These are phyloP conservation scores for Scolopax rusticola DNA, from an alignment of 2,797 vertebrate species.

Conservation along the genomic window DNA sequence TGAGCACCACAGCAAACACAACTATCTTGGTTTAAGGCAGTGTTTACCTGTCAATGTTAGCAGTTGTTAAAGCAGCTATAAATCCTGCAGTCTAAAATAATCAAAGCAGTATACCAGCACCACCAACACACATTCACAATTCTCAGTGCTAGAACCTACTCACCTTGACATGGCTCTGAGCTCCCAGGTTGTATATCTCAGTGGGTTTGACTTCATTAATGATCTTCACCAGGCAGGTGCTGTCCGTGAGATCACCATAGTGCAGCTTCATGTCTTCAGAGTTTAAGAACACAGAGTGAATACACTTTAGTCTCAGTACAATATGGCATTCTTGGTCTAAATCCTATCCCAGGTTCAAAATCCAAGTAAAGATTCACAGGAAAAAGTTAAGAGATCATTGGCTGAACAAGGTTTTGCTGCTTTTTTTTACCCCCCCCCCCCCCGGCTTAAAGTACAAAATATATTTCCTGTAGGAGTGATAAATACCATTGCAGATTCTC, in stretches of 20 bases:
- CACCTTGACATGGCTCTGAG: conserved; percentile 99
- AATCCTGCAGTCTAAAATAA: neutral
- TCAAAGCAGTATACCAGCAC: neutral
- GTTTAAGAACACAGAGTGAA: conserved; percentile 59
- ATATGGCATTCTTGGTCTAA: neutral
- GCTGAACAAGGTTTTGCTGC: neutral
- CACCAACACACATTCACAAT: neutral
- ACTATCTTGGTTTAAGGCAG: neutral
- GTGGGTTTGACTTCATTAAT: conserved; percentile 95
- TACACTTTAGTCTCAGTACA: neutral
- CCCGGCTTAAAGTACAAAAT: neutral
- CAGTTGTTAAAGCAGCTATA: neutral
- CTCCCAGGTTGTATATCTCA: conserved; percentile 98
- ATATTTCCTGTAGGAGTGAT: neutral
- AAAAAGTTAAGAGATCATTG: neutral
- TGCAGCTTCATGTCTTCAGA: conserved; percentile 95
- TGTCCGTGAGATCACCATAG: conserved; percentile 98
- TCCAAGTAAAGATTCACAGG: neutral
- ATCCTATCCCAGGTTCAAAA: neutral
- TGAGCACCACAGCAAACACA: neutral
- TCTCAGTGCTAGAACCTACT: neutral
- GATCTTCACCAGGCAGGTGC: conserved; percentile 98
- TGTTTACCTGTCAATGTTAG: neutral
- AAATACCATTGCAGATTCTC: neutral
- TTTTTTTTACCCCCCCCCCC: too few relatives aligned